Percentiles rank a stretch among this genome's conserved stretches.
These are phyloP conservation scores for Chionoecetes opilio DNA, from an alignment of 1,140 invertebrate genomes.

Conservation along the genomic window DNA sequence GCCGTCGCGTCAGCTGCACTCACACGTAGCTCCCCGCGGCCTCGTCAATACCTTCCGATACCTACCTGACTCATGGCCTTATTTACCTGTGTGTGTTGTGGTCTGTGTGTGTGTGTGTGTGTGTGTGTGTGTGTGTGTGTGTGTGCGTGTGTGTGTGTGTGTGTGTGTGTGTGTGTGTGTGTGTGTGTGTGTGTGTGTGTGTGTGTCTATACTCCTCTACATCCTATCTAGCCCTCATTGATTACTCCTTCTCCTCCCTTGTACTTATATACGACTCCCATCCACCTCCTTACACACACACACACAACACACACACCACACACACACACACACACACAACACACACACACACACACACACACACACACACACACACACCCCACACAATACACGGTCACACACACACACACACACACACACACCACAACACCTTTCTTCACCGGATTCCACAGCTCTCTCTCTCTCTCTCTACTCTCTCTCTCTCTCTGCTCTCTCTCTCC, in stretches of 20 bases:
- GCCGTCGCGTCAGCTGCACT: too few species aligned
- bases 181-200: constrained; percentile 46
- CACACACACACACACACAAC: constrained; percentile 43
- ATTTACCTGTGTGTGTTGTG: not conserved
- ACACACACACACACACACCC: constrained; percentile 46
- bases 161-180: constrained; percentile 40
- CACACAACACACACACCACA: constrained; percentile 56
- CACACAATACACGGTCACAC: too few species aligned
- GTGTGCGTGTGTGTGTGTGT: not conserved
- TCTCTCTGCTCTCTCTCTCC: too few species aligned
- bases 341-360: constrained; percentile 57
- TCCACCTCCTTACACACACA: not conserved
- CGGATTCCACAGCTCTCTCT: too few species aligned
- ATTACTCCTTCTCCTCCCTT: not conserved
- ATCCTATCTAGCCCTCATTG: too few species aligned
- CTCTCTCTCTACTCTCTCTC: too few species aligned
- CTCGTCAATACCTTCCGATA: too few species aligned
- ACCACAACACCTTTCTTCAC: too few species aligned
- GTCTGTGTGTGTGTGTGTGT: too few species aligned
- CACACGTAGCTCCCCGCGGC: too few species aligned
- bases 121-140: too few species aligned
- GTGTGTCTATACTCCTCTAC: not conserved
- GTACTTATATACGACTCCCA: not conserved
- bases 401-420: too few species aligned
- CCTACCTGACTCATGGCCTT: not conserved